phyloP scores from a whole-genome alignment of 2,888 invertebrate genomes.

The Eucera pruinosa region DNA sequence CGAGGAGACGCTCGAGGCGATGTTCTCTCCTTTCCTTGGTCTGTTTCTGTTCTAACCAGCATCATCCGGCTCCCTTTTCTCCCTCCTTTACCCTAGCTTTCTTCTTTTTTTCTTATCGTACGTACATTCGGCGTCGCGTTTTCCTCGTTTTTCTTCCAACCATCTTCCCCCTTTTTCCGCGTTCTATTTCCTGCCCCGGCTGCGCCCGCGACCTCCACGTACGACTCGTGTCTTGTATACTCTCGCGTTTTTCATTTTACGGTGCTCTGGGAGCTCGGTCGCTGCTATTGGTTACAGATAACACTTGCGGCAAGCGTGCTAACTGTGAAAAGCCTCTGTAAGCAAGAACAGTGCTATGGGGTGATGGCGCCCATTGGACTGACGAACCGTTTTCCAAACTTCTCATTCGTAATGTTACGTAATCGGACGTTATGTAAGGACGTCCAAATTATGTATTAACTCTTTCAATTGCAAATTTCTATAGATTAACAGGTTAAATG shows the following conservation, averaged over 20 bases:
- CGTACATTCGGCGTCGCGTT: not conserved
- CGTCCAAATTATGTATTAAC: too few species aligned
- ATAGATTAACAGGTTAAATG: too few species aligned
- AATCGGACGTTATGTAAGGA: too few species aligned
- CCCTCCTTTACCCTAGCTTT: not conserved
- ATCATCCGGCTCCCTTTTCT: conserved; percentile 37
- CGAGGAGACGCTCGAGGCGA: conserved; percentile 71
- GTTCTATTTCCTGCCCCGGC: too few species aligned
- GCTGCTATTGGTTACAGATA: conserved; percentile 15
- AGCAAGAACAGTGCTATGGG: too few species aligned
- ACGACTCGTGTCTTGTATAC: conserved; percentile 5
- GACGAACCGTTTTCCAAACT: too few species aligned
- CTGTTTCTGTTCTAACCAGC: conserved; percentile 43
- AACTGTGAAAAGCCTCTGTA: too few species aligned
- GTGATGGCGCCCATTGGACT: too few species aligned
- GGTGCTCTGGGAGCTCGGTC: not conserved
- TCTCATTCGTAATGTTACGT: too few species aligned
- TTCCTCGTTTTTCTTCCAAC: not conserved
- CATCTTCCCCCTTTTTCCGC: conserved; percentile 3
- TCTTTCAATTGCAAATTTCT: too few species aligned
- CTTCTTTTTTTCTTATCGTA: conserved; percentile 12
- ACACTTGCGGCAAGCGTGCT: not conserved
- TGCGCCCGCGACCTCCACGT: conserved; percentile 7
- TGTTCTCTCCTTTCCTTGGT: conserved; percentile 38
- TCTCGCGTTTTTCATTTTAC: conserved; percentile 4